These are phyloP conservation scores for Himantopus leucocephalus DNA, from an alignment of 2,113 vertebrate genomes.

Conservation along the genomic window DNA sequence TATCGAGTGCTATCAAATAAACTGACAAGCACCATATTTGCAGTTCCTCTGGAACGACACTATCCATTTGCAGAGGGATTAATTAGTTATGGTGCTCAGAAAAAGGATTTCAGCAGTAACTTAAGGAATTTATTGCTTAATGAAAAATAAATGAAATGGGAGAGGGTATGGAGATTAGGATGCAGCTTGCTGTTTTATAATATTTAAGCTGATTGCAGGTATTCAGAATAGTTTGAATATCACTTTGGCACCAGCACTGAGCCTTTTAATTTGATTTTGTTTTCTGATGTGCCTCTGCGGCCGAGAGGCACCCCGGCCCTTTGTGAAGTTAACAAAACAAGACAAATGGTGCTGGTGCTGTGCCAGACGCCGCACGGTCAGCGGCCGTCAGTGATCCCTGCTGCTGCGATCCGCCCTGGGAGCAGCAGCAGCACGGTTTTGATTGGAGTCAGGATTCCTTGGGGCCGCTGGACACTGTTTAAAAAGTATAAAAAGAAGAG, in stretches of 20 bases:
- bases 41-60: not conserved
- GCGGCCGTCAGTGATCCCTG: rapidly evolving
- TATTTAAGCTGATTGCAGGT: constrained; percentile 11
- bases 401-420: rapidly evolving
- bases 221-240: not conserved
- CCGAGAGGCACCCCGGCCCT: not conserved
- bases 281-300: not conserved
- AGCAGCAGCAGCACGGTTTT: not conserved
- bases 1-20: not conserved
- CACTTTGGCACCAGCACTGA: not conserved
- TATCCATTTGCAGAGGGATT: constrained; percentile 6
- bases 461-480: not conserved
- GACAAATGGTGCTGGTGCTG: not conserved
- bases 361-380: not conserved
- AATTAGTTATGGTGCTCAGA: constrained; percentile 25
- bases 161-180: not conserved
- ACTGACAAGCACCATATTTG: not conserved
- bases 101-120: not conserved
- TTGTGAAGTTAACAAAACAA: not conserved
- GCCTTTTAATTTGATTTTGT: not conserved
- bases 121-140: constrained; percentile 21
- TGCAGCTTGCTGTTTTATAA: not conserved
- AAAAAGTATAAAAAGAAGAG: not conserved
- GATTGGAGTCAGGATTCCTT: not conserved
- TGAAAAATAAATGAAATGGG: constrained; percentile 4